Percentiles rank a stretch among this genome's conserved stretches.
These are phyloP conservation scores for Cordilura impudica DNA, from an alignment of 2,888 invertebrate genomes.

Conservation along the genomic window DNA sequence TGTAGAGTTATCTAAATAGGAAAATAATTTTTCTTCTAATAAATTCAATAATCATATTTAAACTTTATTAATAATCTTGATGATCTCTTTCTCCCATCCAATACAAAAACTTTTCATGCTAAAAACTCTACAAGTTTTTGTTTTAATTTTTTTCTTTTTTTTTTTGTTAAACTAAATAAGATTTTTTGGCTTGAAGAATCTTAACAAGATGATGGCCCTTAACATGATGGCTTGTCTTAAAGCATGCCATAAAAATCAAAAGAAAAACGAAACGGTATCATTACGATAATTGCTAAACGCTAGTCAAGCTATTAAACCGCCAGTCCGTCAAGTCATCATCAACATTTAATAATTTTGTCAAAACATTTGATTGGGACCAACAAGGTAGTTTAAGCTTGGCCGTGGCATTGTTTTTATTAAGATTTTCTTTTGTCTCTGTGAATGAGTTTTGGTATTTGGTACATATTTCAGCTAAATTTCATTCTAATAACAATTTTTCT, in stretches of 20 bases:
- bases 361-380: conserved; percentile 17
- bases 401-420: neutral
- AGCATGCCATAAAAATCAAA: neutral
- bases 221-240: neutral
- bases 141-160: neutral
- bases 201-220: conserved; percentile 23
- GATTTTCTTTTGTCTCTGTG: neutral
- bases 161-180: neutral
- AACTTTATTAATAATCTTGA: too few species aligned
- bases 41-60: too few species aligned
- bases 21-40: too few species aligned
- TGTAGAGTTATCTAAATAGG: too few species aligned
- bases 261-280: conserved; percentile 12
- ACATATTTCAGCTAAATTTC: conserved; percentile 12
- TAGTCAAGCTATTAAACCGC: neutral
- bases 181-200: conserved; percentile 1
- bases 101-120: neutral
- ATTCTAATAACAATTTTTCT: conserved; percentile 11
- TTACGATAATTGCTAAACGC: conserved; percentile 26
- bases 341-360: neutral
- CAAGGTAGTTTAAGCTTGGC: neutral
- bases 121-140: too few species aligned
- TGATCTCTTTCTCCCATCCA: neutral
- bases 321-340: neutral
- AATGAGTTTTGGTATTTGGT: neutral